Evolutionary conservation across 2,113 vertebrate species (phyloP), one percentile per base, ranked within the genome.

Genomic region (Octodon degus): DNA sequence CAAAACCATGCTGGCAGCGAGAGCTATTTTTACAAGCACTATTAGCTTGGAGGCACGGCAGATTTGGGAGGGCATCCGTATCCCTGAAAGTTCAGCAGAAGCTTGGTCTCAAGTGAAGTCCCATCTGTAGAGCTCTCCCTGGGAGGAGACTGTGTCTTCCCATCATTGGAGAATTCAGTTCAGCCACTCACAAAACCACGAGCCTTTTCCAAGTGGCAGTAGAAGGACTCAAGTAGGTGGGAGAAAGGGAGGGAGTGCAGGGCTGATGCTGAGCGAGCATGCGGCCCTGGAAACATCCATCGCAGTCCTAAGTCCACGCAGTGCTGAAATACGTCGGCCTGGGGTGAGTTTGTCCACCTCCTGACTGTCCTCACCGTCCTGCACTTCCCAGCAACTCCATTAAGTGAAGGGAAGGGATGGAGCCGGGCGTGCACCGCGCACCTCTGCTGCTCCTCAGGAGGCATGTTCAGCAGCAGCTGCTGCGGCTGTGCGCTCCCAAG

Each of bases 1-100:
- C 98, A 98, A 99, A 99, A 97, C 98, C 96, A 98, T 98, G 98
- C 98, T 99, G 98, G 99, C 98, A 99, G 98, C 97, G 90, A 98
- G 98, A 98, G 98, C 98, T 99, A 98, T 99, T 99, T 99, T 98
- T 98, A 98, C 97, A 97, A 96, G 95, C 90, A 86, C 97, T 97
- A 92, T 40, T 97, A 98, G 97, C 98, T 98, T 97, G 93, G 43
- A 55, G 98, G 98, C 98, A 97, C 65, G 95, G 94, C 95, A 96
- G 96, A 97, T 98, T 96, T 97, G 97, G 97, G 97, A 97, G 98
- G 98, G 96, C 98, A 98, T 98, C 98, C 98, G 98, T 98, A 98
- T 97, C 98, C 95, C 74, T 74, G 93, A 98, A 97, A 96, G 90
- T 97, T 98, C 93, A 91, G 95, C 95, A 97, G 98, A 96, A 88